phyloP scores from a whole-genome alignment of 2,797 vertebrate genomes.

The Melanotaenia parkinsoni region DNA sequence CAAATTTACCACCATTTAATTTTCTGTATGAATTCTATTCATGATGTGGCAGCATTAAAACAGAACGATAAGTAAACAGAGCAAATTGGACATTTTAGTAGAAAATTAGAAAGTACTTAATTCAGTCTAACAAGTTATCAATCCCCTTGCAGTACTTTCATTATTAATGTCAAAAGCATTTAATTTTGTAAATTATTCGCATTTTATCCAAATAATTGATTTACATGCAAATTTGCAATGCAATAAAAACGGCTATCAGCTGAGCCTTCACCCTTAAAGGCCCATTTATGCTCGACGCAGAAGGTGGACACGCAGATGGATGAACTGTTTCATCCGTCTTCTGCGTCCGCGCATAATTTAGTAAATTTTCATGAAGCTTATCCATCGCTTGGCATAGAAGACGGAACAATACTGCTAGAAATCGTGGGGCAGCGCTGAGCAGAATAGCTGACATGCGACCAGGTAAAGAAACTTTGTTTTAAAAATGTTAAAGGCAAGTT shows the following conservation, averaged over 20 bases:
- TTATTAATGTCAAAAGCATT: neutral
- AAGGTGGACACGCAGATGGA: no score
- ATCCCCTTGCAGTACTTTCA: neutral
- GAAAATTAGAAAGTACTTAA: neutral
- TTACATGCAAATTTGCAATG: neutral
- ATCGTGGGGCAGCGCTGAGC: no score
- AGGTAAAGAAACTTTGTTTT: no score
- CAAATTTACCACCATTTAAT: slow-evolving; percentile 7
- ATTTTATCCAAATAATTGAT: neutral
- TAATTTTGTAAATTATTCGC: neutral
- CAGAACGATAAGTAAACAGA: neutral
- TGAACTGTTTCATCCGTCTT: no score
- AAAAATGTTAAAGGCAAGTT: no score
- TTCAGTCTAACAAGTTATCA: neutral
- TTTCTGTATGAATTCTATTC: neutral
- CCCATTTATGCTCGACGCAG: no score
- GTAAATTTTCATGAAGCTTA: no score
- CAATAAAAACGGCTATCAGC: neutral
- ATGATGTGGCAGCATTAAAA: slow-evolving; percentile 1
- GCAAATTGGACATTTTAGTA: neutral
- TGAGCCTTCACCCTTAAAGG: neutral
- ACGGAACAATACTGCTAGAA: no score
- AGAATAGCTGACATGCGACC: no score
- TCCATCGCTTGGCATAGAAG: no score
- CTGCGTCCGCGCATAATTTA: no score